phyloP scores from a whole-genome alignment of 30 jellyfish, hydroid and myxozoan species.

The Pelagia noctiluca region DNA sequence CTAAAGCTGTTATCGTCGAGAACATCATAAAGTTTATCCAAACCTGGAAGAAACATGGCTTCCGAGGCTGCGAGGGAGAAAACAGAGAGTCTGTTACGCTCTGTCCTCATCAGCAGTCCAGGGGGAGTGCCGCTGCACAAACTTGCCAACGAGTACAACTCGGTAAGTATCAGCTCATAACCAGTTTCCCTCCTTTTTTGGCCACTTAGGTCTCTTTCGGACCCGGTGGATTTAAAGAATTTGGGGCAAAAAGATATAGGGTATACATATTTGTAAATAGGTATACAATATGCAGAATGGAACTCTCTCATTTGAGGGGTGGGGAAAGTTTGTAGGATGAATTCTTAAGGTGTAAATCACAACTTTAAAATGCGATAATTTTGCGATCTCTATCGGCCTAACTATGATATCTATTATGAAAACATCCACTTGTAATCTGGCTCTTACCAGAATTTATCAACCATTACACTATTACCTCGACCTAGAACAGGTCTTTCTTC shows the following conservation, averaged over 20 bases:
- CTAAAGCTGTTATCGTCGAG: no score
- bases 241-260: not conserved
- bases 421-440: no score
- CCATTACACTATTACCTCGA: no score
- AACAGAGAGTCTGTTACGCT: slow-evolving; percentile 53
- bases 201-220: not conserved
- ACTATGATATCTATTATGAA: no score
- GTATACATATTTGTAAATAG: no score
- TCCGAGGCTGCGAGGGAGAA: slow-evolving; percentile 33
- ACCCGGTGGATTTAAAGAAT: not conserved
- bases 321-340: not conserved
- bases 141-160: slow-evolving; percentile 69
- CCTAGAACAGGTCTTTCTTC: no score
- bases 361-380: no score
- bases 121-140: slow-evolving; percentile 81
- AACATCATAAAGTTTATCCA: not conserved
- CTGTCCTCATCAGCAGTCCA: slow-evolving; percentile 71
- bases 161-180: slow-evolving; percentile 26
- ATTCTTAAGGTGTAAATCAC: no score
- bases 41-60: slow-evolving; percentile 24
- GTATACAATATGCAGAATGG: not conserved
- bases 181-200: not conserved
- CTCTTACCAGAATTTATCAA: no score
- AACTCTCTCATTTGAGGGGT: not conserved
- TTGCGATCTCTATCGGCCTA: no score